phyloP scores from a whole-genome alignment of 2,888 invertebrate genomes.

The Iphiclides podalirius region DNA sequence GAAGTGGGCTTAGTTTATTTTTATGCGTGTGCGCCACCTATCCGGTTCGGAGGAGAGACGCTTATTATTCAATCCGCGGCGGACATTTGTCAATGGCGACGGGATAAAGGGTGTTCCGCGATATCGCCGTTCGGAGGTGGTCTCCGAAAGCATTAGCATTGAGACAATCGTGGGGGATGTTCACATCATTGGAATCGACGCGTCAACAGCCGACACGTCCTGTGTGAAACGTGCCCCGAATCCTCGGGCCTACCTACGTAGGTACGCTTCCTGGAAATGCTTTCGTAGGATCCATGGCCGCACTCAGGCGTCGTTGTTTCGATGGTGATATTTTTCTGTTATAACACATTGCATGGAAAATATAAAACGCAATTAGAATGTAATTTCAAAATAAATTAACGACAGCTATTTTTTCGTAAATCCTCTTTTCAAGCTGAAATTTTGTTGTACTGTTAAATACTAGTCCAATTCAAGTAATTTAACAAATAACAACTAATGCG shows the following conservation, averaged over 20 bases:
- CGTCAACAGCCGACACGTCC: slow-evolving; percentile 60
- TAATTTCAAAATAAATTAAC: too few relatives aligned
- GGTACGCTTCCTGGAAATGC: slow-evolving; percentile 42
- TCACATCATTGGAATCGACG: slow-evolving; percentile 58
- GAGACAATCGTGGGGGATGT: slow-evolving; percentile 55
- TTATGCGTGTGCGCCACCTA: slow-evolving; percentile 19
- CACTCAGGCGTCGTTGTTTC: neutral
- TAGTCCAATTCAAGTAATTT: too few relatives aligned
- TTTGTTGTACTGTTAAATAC: too few relatives aligned
- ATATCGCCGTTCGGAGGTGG: slow-evolving; percentile 48
- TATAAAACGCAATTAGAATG: too few relatives aligned
- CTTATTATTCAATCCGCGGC: slow-evolving; percentile 60
- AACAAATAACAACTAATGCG: too few relatives aligned
- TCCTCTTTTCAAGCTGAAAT: too few relatives aligned
- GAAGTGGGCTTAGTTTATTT: slow-evolving; percentile 21
- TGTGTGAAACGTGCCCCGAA: slow-evolving; percentile 57
- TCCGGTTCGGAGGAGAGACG: slow-evolving; percentile 32
- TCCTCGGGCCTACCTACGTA: slow-evolving; percentile 33
- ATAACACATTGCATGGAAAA: too few relatives aligned
- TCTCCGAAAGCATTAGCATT: slow-evolving; percentile 55
- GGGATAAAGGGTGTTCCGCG: slow-evolving; percentile 46
- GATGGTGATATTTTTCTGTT: too few relatives aligned
- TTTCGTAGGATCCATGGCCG: slow-evolving; percentile 27
- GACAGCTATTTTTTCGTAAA: too few relatives aligned
- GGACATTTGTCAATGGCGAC: slow-evolving; percentile 52